Evolutionary conservation across 2,888 invertebrate species (phyloP), one percentile per base, ranked within the genome.

Genomic region (Drosophila ustulata): DNA sequence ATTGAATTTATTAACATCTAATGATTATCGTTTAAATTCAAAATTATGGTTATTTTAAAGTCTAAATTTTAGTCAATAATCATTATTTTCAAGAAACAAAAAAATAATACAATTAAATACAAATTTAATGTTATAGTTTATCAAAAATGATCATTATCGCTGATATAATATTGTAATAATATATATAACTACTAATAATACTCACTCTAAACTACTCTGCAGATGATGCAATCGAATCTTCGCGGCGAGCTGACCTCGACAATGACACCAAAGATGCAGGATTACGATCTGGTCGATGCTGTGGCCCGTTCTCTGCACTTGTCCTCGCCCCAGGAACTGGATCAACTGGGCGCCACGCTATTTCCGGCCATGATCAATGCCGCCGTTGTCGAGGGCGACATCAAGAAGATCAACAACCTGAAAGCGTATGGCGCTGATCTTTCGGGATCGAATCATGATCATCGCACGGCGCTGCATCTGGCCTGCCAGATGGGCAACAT

Each of bases 171-270:
- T 18, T 18, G 18, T 18, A 18, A 18, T 18, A 18, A 1, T 18
- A 18, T 18, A 18, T 18, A 18, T 18, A 18, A 18, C 18, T 18
- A 1, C 0, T 1, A 18, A 18, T 2, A 18, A 5, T 3, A 26
- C 23, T 50, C 3, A 28, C 34, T 3, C 3, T 43, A 11, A 9
- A 34, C 34, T 4, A 0, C n/a, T 2, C 11, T 23, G 30, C 91
- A 96, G 95, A 95, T 96, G 95, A 95, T 98, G 94, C 93, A 94
- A 71, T 94, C 94, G 0, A 96, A 96, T 90, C 93, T 98, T 34
- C 94, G 97, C 51, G 98, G 98, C 1, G 98, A 98, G 91, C 91
- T 98, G 78, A 96, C 96, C 0, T 91, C 93, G 0, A 71, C 73
- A 2, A 75, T 82, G 13, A 78, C 87, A 0, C 69, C 90, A 1